phyloP scores from a whole-genome alignment of 2,113 vertebrate species.

The Neotragus moschatus region DNA sequence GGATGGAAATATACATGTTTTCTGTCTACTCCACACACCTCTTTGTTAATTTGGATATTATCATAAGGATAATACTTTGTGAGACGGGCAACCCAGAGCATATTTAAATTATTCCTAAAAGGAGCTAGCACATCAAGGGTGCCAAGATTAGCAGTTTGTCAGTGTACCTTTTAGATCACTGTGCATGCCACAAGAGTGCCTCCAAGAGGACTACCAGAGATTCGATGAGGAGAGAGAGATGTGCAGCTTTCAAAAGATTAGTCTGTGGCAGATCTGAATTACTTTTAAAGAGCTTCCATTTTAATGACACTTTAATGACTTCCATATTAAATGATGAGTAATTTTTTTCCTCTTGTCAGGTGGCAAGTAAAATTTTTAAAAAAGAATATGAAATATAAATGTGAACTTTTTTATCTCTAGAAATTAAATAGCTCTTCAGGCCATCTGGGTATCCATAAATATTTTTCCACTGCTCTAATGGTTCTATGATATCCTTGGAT shows the following conservation, averaged over 20 bases:
- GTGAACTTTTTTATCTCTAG: constrained; percentile 3
- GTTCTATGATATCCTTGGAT: background rate
- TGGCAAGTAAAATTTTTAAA: background rate
- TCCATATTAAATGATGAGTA: background rate
- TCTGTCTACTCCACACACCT: background rate
- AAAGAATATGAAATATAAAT: background rate
- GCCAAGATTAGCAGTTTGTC: background rate
- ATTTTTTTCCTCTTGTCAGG: background rate
- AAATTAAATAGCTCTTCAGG: constrained; percentile 25
- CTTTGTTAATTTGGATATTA: background rate
- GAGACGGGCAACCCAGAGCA: background rate
- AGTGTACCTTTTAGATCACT: background rate
- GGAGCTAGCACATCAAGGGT: background rate
- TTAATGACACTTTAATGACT: background rate
- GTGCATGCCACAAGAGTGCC: background rate
- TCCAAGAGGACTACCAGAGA: background rate
- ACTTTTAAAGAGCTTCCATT: background rate
- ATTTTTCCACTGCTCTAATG: constrained; percentile 17
- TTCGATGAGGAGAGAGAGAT: background rate
- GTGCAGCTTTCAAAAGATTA: background rate
- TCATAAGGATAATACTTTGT: background rate
- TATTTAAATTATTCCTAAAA: constrained; percentile 12
- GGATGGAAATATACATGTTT: background rate
- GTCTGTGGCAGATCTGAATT: background rate
- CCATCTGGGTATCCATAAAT: background rate